Percentiles rank a stretch among this genome's conserved stretches.
Conservation (phyloP, 2,797 vertebrate genomes). For the Acipenser oxyrinchus region DNA sequence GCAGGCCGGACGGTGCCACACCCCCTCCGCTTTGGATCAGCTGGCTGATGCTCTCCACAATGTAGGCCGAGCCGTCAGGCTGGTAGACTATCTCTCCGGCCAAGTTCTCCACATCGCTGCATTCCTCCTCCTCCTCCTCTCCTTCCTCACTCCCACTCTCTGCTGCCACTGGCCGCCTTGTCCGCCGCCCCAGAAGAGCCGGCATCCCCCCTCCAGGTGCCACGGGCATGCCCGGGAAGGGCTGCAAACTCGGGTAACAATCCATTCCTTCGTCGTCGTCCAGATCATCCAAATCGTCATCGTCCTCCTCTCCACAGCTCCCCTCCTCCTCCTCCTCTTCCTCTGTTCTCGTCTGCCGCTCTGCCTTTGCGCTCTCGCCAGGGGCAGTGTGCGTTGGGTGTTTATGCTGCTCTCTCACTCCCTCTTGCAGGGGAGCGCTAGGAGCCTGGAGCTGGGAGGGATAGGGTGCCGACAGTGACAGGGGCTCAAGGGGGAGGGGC, state of each 20-base stretch:
- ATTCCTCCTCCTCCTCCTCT: constrained; percentile 70
- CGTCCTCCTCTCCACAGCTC: constrained; percentile 64
- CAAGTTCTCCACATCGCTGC: constrained; percentile 95
- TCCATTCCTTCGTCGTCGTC: constrained; percentile 85
- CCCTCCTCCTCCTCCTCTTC: constrained; percentile 57
- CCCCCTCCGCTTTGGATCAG: constrained; percentile 83
- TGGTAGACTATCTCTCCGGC: constrained; percentile 96
- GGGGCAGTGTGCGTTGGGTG: constrained; percentile 43
- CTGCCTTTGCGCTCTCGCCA: constrained; percentile 11
- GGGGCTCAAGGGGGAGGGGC: constrained; percentile 61
- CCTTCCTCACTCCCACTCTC: constrained; percentile 90
- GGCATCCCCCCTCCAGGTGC: constrained; percentile 65
- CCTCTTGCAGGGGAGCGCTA: constrained; percentile 48
- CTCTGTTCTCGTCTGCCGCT: constrained; percentile 43
- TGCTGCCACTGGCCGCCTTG: constrained; percentile 49
- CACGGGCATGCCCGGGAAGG: constrained; percentile 65
- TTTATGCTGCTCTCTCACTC: constrained; percentile 44
- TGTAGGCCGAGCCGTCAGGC: constrained; percentile 96
- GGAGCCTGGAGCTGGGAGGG: constrained; percentile 55
- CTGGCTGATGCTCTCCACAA: constrained; percentile 98
- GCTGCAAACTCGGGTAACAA: constrained; percentile 77
- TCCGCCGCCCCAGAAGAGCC: constrained; percentile 60
- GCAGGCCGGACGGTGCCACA: constrained; percentile 52
- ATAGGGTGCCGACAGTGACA: constrained; percentile 56
- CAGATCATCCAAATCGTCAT: constrained; percentile 71